Conservation (phyloP, 2,888 invertebrate species). For the Charanyca ferruginea region DNA sequence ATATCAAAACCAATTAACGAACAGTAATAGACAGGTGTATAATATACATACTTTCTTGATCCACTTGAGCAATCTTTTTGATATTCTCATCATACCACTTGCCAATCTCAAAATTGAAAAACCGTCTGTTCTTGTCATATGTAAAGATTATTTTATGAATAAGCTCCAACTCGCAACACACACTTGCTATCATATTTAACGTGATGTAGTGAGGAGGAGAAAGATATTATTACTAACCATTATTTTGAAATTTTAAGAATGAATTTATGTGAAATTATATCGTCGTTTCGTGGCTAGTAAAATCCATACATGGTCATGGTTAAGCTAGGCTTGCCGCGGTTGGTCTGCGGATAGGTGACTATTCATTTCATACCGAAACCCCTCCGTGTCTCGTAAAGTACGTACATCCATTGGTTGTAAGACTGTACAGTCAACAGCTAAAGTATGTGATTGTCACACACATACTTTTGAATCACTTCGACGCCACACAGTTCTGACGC, state of each 20-base stretch:
- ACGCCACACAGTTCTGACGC: no score
- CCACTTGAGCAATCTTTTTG: neutral
- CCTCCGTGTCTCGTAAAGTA: no score
- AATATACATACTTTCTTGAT: neutral
- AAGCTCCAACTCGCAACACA: neutral
- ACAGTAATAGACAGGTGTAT: neutral
- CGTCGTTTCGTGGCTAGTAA: no score
- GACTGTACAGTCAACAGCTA: no score
- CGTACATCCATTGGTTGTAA: no score
- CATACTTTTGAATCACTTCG: no score
- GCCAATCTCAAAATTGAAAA: slow-evolving; percentile 30
- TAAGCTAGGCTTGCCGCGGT: no score
- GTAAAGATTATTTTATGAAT: slow-evolving; percentile 18
- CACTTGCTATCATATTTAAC: slow-evolving; percentile 9
- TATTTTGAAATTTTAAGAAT: slow-evolving; percentile 5
- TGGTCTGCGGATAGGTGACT: no score
- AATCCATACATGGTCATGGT: no score
- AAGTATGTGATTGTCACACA: no score
- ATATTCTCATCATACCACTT: slow-evolving; percentile 11
- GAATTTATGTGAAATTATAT: no score
- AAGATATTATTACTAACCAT: neutral
- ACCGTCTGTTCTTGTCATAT: slow-evolving; percentile 24
- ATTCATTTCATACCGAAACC: no score
- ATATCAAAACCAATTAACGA: neutral
- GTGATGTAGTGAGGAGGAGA: slow-evolving; percentile 8